Evolutionary conservation across 2,797 vertebrate genomes (phyloP), one percentile per base, ranked within the genome.

Genomic region (Dendrocincla fuliginosa): DNA sequence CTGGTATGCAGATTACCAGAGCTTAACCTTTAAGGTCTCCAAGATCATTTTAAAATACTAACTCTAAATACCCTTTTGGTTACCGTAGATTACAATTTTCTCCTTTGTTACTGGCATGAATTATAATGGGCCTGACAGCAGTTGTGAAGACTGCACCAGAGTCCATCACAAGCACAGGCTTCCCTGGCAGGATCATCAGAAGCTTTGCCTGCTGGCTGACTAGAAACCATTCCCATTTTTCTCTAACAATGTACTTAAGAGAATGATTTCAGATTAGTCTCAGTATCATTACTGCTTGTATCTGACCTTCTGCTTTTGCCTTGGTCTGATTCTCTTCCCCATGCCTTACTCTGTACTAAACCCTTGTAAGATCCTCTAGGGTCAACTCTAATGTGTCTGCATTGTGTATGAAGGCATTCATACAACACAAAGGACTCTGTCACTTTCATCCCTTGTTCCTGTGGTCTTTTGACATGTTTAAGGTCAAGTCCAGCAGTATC

Each of bases 371-470:
- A 33, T n/a, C 3, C 0, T 19, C n/a, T 37, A 17, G 18, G 24
- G n/a, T 75, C 37, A 61, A 41, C 22, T 71, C 32, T 63, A 2
- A 30, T 2, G 5, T 15, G 2, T 0, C n/a, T 3, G 5, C 3
- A 47, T 7, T 46, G 16, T 17, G 6, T 23, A 33, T 22, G 16
- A 71, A 91, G 32, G 44, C 37, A 73, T 5, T 16, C 44, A 71
- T n/a, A n/a, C 28, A 32, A 68, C 57, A 76, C 35, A 61, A 27
- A 65, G 37, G 39, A 80, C 35, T 59, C 44, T 16, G 49, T 9
- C 9, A 53, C 60, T 78, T 67, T 16, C 22, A 67, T 50, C 47
- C 14, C 59, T 56, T 46, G 18, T 17, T 89, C 70, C 84, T 74
- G 15, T 9, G 78, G 65, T 64, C 41, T 78, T 67, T 35, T 67